Evolutionary conservation across 2,888 invertebrate species (phyloP), one percentile per base, ranked within the genome.

Genomic region (Drosophila paracracens): DNA sequence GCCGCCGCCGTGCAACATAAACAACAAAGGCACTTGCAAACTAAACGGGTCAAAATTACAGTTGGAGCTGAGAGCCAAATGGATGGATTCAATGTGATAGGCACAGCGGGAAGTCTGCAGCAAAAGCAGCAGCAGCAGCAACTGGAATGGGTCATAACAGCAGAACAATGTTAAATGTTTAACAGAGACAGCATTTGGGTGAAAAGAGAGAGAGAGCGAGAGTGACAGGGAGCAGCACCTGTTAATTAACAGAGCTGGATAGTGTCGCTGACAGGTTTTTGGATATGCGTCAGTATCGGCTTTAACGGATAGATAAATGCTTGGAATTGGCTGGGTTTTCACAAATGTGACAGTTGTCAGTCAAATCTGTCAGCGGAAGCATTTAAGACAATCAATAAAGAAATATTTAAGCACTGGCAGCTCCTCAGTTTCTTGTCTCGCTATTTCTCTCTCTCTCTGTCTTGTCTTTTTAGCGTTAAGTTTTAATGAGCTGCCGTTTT

Each of bases 341-440:
- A 73, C 79, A 70, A 87, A 89, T 81, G 79, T 83, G 88, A 86
- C 89, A 76, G 72, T 73, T 68, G 76, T 83, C 84, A 79, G 70
- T 89, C 83, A 81, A 72, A 89, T 60, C 82, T 76, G 76, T 83
- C 76, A 74, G 67, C 79, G 81, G 71, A 70, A 86, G 65, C 82
- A 53, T 71, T 89, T 81, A 76, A 87, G 63, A 76, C 81, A 87
- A 76, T 84, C 82, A 70, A 89, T 84, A 76, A 59, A 71, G 80
- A 81, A 68, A 80, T 77, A 70, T 66, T 57, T 65, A 59, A 52
- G 52, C 67, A 29, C 35, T 46, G 38, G 46, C 67, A 62, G 54
- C 36, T 50, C n/a, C 25, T 36, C 25, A 60, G 52, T n/a, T 53
- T 57, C 36, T 16, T 62, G 16, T 10, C 18, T 16, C 4, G 2